Base-by-base conservation (phyloP, 2,888 invertebrate genomes). In the Apotomis turbidana region DNA sequence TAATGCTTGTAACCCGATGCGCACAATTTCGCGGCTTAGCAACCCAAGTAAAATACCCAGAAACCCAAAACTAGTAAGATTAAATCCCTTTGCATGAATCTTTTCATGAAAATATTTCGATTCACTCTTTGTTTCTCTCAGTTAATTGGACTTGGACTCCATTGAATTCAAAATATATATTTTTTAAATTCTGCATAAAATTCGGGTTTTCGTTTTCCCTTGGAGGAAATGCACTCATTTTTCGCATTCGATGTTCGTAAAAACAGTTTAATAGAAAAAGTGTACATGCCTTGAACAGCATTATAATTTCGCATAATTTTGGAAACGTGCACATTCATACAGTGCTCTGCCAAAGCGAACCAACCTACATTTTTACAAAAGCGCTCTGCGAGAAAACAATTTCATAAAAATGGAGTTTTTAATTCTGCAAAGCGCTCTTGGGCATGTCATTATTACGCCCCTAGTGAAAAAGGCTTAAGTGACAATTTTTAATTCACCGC, bases 351-450 rank as follows among this genome's bases (percentile, higher is more conserved):
- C 36, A 62, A 61, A 62, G 69, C 70, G 62, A 70, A 15, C 57
- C 51, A 57, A 60, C 60, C 60, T 44, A 60, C 60, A 60, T 60
- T 60, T 46, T 60, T 15, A 60, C 60, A 60, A 60, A 46, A 46
- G 58, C 60, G 46, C 13, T 62, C 44, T 49, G 51, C 41, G 62
- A 15, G 49, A 60, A 69, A 70, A 57, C 55, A 51, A 62, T 70
- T 70, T 70, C 55, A 55, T 61, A 61, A 61, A 63, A 70, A 70
- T 51, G 62, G 57, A 63, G 62, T 70, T 63, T 68, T 70, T 70
- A 70, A 70, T 70, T 57, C 62, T 63, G 27, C 57, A 12, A 46
- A 69, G 46, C 68, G 68, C 68, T 61, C 55, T 55, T 13, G 61
- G 68, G 54, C 61, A 27, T 69, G 61, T 61, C 61, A 55, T 61